phyloP scores from a whole-genome alignment of 2,888 invertebrate genomes.

The Hirtodrosophila alboralis region DNA sequence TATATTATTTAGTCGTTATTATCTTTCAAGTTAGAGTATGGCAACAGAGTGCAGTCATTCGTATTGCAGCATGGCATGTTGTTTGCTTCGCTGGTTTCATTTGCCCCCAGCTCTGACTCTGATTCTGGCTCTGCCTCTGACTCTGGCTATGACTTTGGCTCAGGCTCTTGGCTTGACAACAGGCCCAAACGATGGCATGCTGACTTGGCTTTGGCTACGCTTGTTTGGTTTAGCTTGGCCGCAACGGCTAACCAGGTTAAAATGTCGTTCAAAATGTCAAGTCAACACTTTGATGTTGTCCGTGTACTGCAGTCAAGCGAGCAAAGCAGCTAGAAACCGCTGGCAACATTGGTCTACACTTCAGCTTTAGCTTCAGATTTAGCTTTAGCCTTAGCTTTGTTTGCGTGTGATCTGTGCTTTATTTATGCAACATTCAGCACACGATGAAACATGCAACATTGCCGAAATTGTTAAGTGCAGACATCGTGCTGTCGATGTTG shows the following conservation, averaged over 20 bases:
- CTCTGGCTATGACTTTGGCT: slow-evolving; percentile 23
- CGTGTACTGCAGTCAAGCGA: slow-evolving; percentile 54
- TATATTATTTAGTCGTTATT: slow-evolving; percentile 1
- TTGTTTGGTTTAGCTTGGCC: slow-evolving; percentile 71
- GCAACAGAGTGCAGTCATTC: slow-evolving; percentile 62
- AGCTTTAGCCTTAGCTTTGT: slow-evolving; percentile 53
- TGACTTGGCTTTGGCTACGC: slow-evolving; percentile 71
- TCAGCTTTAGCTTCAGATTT: slow-evolving; percentile 7
- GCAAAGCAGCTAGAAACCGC: slow-evolving; percentile 45
- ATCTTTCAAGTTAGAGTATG: slow-evolving; percentile 24
- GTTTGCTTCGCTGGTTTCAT: slow-evolving; percentile 74
- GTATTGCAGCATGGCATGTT: slow-evolving; percentile 73
- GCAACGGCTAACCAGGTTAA: slow-evolving; percentile 79
- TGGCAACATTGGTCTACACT: slow-evolving; percentile 12
- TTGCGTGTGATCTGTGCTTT: slow-evolving; percentile 78
- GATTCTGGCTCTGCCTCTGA: slow-evolving; percentile 30
- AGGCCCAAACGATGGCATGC: slow-evolving; percentile 64
- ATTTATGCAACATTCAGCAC: slow-evolving; percentile 81
- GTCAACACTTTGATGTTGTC: slow-evolving; percentile 81
- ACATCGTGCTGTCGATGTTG: slow-evolving; percentile 59
- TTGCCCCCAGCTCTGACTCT: slow-evolving; percentile 48
- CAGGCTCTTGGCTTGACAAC: slow-evolving; percentile 54
- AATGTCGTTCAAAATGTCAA: slow-evolving; percentile 81
- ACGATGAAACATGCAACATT: slow-evolving; percentile 76
- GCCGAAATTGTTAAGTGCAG: slow-evolving; percentile 76